Base-by-base conservation (phyloP, 2,888 invertebrate genomes). In the Callosobruchus maculatus region DNA sequence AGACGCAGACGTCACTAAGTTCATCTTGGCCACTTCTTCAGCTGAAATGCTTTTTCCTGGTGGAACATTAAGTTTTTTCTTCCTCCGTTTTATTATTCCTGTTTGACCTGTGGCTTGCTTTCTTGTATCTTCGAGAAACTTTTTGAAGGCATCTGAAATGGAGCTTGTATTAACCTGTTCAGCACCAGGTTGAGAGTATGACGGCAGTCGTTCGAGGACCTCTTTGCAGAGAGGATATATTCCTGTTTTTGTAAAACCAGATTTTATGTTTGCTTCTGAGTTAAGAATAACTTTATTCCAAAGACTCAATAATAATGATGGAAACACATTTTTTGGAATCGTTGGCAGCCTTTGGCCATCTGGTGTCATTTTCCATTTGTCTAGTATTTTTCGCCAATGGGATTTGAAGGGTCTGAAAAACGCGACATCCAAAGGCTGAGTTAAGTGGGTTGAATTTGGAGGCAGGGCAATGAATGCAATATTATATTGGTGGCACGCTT, bases 291-390 rank as follows among this genome's bases (percentile, higher is more conserved):
- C 30, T 68, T 72, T 68, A 72, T 30, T 26, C 72, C 72, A 68
- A 4, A 72, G 69, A 26, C 69, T 67, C 22, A 68, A 68, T 26
- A 72, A 72, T 68, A 72, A 20, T 22, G 18, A 68, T 67, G 72
- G 73, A 72, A 73, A 74, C 21, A 71, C 30, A 71, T 74, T 68
- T 71, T 74, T 74, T 67, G 72, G 74, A 20, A 74, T 72, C 21
- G 72, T 74, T 26, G 72, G 49, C 30, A 31, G 18, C 70, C 71
- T 69, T 22, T 68, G 66, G 67, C 70, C 74, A 71, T 75, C 74
- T 21, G 74, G 70, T 18, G 72, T 73, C 72, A 74, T 4, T 26
- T 26, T 26, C 26, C 26, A 26, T 26, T 26, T 26, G 26, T 26
- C 26, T 26, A 26, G 26, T 26, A 26, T 26, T 26, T 26, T 26